These are phyloP conservation scores for Lepidocyrtinus sp. DNA, from an alignment of 2,888 invertebrate genomes.

Conservation along the genomic window DNA sequence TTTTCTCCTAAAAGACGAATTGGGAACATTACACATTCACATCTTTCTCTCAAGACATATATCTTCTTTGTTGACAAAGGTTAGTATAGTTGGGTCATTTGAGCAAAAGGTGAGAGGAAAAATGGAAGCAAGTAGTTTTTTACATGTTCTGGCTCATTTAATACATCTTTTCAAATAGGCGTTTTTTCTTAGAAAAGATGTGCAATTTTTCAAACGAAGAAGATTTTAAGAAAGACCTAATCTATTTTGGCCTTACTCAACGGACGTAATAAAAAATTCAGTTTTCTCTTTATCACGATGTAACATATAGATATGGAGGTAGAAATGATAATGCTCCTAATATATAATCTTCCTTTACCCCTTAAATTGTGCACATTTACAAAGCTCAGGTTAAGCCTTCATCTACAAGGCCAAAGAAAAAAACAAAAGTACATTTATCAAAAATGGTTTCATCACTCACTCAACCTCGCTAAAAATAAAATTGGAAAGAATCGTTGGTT, in stretches of 20 bases:
- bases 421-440: background rate
- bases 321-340: no score
- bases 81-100: slow-evolving; percentile 25
- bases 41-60: background rate
- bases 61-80: slow-evolving; percentile 24
- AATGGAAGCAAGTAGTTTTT: background rate
- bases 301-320: no score
- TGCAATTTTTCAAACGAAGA: background rate
- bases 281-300: background rate
- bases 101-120: slow-evolving; percentile 3
- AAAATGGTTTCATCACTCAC: slow-evolving; percentile 23
- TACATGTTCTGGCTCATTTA: slow-evolving; percentile 40
- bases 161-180: background rate
- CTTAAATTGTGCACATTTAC: no score
- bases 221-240: background rate
- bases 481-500: slow-evolving; percentile 26
- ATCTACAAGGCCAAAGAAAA: no score
- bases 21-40: no score
- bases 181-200: slow-evolving; percentile 11
- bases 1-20: no score
- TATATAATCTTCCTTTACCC: no score
- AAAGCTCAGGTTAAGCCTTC: no score
- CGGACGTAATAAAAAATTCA: slow-evolving; percentile 3
- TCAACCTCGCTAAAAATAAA: background rate
- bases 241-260: background rate